Base-by-base conservation (phyloP, 2,888 invertebrate species). In the Drosophila mimica region DNA sequence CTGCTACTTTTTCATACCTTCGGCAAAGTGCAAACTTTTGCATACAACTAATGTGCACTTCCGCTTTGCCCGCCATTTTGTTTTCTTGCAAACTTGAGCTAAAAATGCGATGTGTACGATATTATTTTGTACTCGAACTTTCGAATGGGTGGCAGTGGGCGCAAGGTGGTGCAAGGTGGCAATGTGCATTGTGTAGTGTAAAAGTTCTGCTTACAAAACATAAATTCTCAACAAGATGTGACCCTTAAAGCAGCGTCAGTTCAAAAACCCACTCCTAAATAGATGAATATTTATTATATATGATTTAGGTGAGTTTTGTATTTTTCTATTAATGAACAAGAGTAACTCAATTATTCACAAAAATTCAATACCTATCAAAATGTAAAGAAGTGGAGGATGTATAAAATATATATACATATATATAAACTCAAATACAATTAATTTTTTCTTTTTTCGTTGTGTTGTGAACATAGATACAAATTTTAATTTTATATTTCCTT, bases 21-120 rank as follows among this genome's bases (percentile, higher is more conserved):
- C 56, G 57, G 65, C 64, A 81, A 79, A 78, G 79, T 79, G 76
- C 61, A 80, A 81, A 81, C 81, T 85, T 88, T 87, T 86, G 86
- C 83, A 88, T 86, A 88, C 86, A 87, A 87, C 86, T 88, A 87
- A 87, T 87, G 86, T 88, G 86, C 88, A 87, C 88, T 88, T 87
- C 88, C 86, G 88, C 88, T 83, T 86, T 81, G 82, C 76, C 70
- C 80, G 83, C 85, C 78, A 83, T 83, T 86, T 86, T 85, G 76
- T 82, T 85, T 82, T 78, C 66, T 75, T 67, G 36, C 60, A 74
- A 81, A 81, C 67, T 81, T 81, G 60, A 70, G 72, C 82, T 70
- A 78, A 84, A 85, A 88, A 84, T 85, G 85, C 81, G 71, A 74
- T 84, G 85, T 74, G 65, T 84, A 70, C 81, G 79, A 75, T 85